Evolutionary conservation across 2,888 invertebrate species (phyloP).

Genomic region (Megamerina dolium): DNA sequence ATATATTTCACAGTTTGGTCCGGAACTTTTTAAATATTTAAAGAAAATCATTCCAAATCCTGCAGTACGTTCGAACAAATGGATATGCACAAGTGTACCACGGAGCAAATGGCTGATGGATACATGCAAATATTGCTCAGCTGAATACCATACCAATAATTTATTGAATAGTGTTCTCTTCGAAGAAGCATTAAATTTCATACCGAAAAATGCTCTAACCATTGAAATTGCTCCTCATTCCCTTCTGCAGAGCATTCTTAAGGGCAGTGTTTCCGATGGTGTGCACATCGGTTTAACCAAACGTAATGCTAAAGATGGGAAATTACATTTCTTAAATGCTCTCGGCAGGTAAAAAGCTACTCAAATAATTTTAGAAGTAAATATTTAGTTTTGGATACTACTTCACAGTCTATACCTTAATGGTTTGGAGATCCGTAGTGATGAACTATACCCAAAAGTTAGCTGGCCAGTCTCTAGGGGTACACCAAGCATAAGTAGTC

Average conservation of each 20-base stretch:
- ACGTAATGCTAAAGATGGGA: conserved; percentile 52
- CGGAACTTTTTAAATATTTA: conserved; percentile 59
- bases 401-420: conserved; percentile 64
- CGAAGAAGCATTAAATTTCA: conserved; percentile 58
- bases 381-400: background rate
- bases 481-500: conserved; percentile 76
- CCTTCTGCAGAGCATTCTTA: conserved; percentile 61
- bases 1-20: conserved; percentile 64
- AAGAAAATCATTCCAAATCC: conserved; percentile 59
- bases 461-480: conserved; percentile 78
- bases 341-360: conserved; percentile 48
- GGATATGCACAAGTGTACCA: conserved; percentile 80
- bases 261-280: conserved; percentile 54
- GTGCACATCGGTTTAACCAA: conserved; percentile 58
- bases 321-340: conserved; percentile 44
- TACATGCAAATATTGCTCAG: conserved; percentile 59
- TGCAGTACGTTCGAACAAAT: conserved; percentile 64
- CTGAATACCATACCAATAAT: conserved; percentile 84
- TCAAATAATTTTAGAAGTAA: background rate
- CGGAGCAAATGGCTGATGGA: conserved; percentile 62
- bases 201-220: conserved; percentile 59
- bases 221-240: conserved; percentile 68
- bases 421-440: conserved; percentile 69
- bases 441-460: conserved; percentile 69
- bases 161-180: conserved; percentile 56